Evolutionary conservation across 1,140 invertebrate species (phyloP).

Genomic region (Nasonia giraulti): DNA sequence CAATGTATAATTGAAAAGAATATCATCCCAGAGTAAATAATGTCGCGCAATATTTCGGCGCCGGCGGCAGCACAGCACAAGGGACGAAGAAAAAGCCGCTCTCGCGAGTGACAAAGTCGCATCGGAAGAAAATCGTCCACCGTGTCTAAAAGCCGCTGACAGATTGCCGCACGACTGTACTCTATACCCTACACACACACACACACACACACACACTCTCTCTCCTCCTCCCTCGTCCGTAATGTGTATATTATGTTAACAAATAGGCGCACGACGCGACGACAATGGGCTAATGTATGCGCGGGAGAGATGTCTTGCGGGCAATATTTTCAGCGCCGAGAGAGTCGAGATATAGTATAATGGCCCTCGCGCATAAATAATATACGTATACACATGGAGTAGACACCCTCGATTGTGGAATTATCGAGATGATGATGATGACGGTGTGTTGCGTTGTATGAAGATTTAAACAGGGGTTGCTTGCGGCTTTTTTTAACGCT

Average conservation of each 20-base stretch:
- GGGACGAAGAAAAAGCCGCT: background rate
- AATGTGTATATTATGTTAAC: slow-evolving; percentile 47
- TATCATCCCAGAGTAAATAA: background rate
- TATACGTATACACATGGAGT: background rate
- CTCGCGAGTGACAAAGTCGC: background rate
- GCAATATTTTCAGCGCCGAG: slow-evolving; percentile 29
- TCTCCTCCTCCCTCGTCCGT: background rate
- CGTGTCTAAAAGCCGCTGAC: slow-evolving; percentile 39
- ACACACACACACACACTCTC: no score
- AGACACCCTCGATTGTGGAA: slow-evolving; percentile 1
- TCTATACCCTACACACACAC: no score
- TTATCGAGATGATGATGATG: slow-evolving; percentile 7
- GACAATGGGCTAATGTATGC: slow-evolving; percentile 40
- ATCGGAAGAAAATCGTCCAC: slow-evolving; percentile 35
- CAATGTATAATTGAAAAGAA: background rate
- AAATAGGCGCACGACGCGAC: slow-evolving; percentile 5
- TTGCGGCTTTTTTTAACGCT: no score
- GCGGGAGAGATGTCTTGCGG: background rate
- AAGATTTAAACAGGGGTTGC: background rate
- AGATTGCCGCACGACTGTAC: background rate
- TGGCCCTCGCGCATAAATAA: slow-evolving; percentile 26
- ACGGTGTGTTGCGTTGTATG: background rate
- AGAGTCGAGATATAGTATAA: slow-evolving; percentile 23
- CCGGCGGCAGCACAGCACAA: background rate
- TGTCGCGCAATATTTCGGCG: background rate